Evolutionary conservation across 1,140 invertebrate species (phyloP), one percentile per base, ranked within the genome.

Genomic region (Drosophila virilis): DNA sequence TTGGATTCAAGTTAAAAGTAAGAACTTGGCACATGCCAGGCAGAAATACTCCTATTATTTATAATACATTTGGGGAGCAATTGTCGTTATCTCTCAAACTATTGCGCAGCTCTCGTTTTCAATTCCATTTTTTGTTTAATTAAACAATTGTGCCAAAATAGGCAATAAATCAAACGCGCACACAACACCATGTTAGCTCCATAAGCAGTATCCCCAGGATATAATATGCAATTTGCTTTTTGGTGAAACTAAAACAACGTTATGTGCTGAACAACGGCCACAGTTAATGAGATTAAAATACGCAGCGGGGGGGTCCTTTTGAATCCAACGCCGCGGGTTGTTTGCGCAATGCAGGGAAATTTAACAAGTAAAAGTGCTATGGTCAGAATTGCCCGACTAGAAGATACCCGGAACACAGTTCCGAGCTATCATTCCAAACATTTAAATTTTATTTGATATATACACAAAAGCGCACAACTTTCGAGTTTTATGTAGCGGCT

Each of bases 231-330:
- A 83, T 77, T 83, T 84, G 55, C 60, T 66, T 58, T 68, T 81
- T 69, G 77, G 73, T 70, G 52, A 60, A 83, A 79, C 33, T 67
- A 64, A 48, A 48, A 59, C 60, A 51, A 61, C 35, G 33, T 28
- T n/a, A 17, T 57, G 22, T 40, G n/a, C 38, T 55, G 55, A 59
- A 59, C 58, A 61, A 68, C 61, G 60, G 67, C 74, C 77, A 73
- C 80, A 88, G 84, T 88, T 88, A 88, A 88, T 88, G 84, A 88
- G 84, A 88, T 88, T 89, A 84, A 88, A 88, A 88, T 82, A 67
- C 84, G 10, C 84, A 74, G 84, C 80, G 73, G 84, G 84, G 84
- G 84, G 48, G 67, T 77, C 51, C 22, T 17, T 65, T 51, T 66
- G 65, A 61, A 33, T 71, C 28, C 69, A 59, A 54, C 78, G 40